A percentile compares a stretch with the other conserved stretches of the same genome.
Conservation (phyloP, 2,113 vertebrate species). For the Pedetes capensis region DNA sequence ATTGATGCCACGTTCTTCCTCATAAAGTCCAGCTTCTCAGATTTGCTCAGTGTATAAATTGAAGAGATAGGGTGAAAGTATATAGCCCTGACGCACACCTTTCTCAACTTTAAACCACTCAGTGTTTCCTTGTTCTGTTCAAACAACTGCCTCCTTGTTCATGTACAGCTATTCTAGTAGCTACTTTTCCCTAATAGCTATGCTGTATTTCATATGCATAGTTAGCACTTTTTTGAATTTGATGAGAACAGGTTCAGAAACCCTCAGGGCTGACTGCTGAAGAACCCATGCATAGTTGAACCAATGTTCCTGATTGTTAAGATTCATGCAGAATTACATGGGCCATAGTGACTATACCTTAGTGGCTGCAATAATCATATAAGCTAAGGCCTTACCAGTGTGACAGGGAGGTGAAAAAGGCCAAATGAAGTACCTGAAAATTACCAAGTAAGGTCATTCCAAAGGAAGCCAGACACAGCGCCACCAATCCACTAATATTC, state of each 20-base stretch:
- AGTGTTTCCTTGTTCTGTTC: no score
- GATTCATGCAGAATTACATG: background rate
- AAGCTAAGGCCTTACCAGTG: background rate
- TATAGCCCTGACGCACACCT: no score
- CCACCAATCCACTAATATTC: constrained; percentile 86
- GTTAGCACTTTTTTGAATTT: rapidly evolving
- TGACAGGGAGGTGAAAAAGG: constrained; percentile 33
- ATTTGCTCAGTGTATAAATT: no score
- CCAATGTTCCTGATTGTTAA: background rate
- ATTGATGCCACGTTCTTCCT: no score
- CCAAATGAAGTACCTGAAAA: constrained; percentile 88
- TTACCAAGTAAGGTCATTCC: constrained; percentile 96
- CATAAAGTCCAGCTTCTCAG: no score
- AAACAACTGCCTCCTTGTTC: no score
- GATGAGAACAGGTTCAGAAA: background rate
- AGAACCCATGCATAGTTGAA: background rate
- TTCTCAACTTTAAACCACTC: no score
- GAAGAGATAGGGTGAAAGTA: no score
- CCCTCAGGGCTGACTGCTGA: background rate
- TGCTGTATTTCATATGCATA: no score
- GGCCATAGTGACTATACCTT: background rate
- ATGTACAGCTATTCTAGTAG: background rate
- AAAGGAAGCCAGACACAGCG: constrained; percentile 87
- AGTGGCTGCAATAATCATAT: background rate
- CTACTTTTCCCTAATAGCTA: rapidly evolving